Evolutionary conservation across 2,888 invertebrate species (phyloP).

Genomic region (Nomada lathburiana): DNA sequence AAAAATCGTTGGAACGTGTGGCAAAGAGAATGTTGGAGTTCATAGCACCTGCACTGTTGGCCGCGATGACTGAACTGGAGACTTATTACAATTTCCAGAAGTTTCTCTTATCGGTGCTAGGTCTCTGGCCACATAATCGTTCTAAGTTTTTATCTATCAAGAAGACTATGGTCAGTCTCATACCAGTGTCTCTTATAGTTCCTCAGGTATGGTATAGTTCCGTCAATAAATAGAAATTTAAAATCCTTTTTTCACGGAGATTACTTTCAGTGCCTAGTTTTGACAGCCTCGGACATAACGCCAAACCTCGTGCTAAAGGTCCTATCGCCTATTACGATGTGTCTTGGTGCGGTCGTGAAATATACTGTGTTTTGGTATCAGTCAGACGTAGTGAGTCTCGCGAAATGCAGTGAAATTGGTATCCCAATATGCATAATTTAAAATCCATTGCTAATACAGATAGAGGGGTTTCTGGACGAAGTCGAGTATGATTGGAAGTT

Average conservation of each 20-base stretch:
- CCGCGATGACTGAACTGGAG: too few relatives aligned
- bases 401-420: not conserved
- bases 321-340: not conserved
- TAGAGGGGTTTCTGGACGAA: not conserved
- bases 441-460: not conserved
- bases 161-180: not conserved
- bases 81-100: not conserved
- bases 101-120: too few relatives aligned
- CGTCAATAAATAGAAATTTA: not conserved
- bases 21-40: too few relatives aligned
- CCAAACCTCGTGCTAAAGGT: not conserved
- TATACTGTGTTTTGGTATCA: not conserved
- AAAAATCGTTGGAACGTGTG: rapidly evolving
- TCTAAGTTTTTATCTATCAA: not conserved
- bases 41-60: too few relatives aligned
- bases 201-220: not conserved
- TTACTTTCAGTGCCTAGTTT: not conserved
- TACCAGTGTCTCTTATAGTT: rapidly evolving
- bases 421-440: not conserved
- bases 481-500: not conserved
- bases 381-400: not conserved
- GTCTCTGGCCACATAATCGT: not conserved
- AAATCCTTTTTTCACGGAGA: too few relatives aligned
- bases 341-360: not conserved
- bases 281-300: not conserved